A percentile compares a stretch with the other conserved stretches of the same genome.
phyloP scores from a whole-genome alignment of 2,797 vertebrate genomes.

The Enteromius fasciolatus region DNA sequence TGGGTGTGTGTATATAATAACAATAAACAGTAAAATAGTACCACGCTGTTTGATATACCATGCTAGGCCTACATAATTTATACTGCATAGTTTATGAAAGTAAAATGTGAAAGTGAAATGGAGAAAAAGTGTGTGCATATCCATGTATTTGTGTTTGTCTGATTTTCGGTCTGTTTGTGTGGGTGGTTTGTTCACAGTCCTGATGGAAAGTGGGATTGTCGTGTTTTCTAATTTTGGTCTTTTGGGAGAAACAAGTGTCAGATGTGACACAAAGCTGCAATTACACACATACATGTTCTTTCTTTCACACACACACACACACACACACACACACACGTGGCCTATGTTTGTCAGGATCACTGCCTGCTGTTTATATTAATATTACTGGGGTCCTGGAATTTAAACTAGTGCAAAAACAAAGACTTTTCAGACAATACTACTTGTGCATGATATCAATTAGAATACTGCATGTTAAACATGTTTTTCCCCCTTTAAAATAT shows the following conservation, averaged over 20 bases:
- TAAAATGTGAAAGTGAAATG: not conserved
- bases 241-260: slow-evolving; percentile 35
- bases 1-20: not conserved
- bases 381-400: not conserved
- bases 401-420: not conserved
- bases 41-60: not conserved
- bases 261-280: slow-evolving; percentile 29
- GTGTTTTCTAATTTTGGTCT: slow-evolving; percentile 54
- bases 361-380: slow-evolving; percentile 26
- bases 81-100: not conserved
- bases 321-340: not conserved
- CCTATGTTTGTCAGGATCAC: slow-evolving; percentile 15
- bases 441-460: not conserved
- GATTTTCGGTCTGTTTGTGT: slow-evolving; percentile 57
- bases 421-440: not conserved
- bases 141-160: slow-evolving; percentile 36
- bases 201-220: slow-evolving; percentile 44
- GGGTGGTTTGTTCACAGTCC: slow-evolving; percentile 45
- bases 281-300: slow-evolving; percentile 26
- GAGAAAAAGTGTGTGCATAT: not conserved
- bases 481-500: not conserved
- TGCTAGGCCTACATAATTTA: not conserved
- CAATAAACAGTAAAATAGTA: not conserved
- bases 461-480: not conserved
- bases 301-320: not conserved